Conservation (phyloP, 2,888 invertebrate species). For the Listrodromus nycthemerus region DNA sequence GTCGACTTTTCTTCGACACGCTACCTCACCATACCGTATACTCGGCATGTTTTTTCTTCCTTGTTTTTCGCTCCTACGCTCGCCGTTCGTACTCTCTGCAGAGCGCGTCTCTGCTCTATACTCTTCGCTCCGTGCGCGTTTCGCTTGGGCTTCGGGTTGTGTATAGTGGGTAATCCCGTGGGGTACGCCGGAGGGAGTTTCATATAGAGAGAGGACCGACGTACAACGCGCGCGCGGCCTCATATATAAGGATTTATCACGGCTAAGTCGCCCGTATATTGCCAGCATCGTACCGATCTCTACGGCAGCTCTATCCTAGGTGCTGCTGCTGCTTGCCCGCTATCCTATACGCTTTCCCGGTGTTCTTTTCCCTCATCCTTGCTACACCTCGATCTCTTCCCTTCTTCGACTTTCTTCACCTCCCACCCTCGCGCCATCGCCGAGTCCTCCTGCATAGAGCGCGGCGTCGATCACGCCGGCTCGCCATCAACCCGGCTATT, state of each 20-base stretch:
- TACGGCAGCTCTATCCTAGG: slow-evolving; percentile 58
- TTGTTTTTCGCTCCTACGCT: slow-evolving; percentile 1
- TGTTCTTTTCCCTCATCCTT: slow-evolving; percentile 63
- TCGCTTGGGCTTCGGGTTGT: slow-evolving; percentile 70
- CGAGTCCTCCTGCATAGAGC: slow-evolving; percentile 10
- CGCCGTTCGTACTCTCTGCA: slow-evolving; percentile 9
- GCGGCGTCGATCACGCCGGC: slow-evolving; percentile 36
- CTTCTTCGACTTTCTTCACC: slow-evolving; percentile 53
- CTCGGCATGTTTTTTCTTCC: neutral
- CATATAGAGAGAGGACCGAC: slow-evolving; percentile 76
- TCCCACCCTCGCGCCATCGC: slow-evolving; percentile 2
- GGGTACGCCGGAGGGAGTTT: slow-evolving; percentile 81
- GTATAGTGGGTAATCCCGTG: slow-evolving; percentile 82
- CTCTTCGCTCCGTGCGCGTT: slow-evolving; percentile 50
- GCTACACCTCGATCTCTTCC: slow-evolving; percentile 66
- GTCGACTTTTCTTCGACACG: slow-evolving; percentile 65
- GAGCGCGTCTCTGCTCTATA: slow-evolving; percentile 9
- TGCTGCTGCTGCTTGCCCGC: slow-evolving; percentile 13
- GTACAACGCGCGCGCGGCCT: slow-evolving; percentile 79
- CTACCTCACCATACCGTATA: neutral
- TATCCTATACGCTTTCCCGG: slow-evolving; percentile 50
- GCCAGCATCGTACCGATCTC: slow-evolving; percentile 80
- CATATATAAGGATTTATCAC: slow-evolving; percentile 85
- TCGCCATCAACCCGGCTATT: slow-evolving; percentile 45
- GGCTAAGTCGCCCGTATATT: slow-evolving; percentile 84